Evolutionary conservation across 1,140 invertebrate species (phyloP).

Genomic region (Daktulosphaira vitifoliae): DNA sequence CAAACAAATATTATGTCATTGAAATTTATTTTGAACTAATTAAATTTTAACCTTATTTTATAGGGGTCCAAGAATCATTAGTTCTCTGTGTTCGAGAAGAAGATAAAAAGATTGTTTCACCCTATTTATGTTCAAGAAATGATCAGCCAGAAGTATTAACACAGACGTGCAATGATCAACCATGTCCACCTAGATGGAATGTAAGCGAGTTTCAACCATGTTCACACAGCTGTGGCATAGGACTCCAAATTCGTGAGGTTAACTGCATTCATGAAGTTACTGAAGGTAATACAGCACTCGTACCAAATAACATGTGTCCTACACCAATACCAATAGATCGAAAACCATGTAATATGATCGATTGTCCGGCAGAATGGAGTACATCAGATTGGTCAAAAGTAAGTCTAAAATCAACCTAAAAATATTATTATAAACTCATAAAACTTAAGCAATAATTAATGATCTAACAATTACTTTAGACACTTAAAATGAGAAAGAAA

Average conservation of each 20-base stretch:
- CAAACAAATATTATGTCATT: no score
- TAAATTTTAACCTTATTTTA: no score
- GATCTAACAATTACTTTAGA: no score
- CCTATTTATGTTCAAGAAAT: constrained; percentile 65
- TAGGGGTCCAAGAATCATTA: constrained; percentile 74
- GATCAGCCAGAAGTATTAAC: constrained; percentile 78
- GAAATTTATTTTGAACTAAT: no score
- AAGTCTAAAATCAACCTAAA: no score
- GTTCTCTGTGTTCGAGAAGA: constrained; percentile 82
- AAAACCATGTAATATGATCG: constrained; percentile 82
- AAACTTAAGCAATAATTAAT: no score
- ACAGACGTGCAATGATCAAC: constrained; percentile 86
- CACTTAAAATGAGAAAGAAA: no score
- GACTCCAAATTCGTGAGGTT: constrained; percentile 76
- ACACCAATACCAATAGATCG: constrained; percentile 73
- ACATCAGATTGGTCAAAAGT: constrained; percentile 72
- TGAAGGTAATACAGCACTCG: constrained; percentile 73
- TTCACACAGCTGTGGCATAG: constrained; percentile 54
- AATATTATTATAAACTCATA: no score
- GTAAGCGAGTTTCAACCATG: constrained; percentile 69
- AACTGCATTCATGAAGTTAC: constrained; percentile 90
- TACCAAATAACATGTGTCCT: constrained; percentile 82
- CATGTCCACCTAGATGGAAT: constrained; percentile 84
- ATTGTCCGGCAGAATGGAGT: constrained; percentile 83
- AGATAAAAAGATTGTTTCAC: constrained; percentile 71